Percentiles rank a stretch among this genome's conserved stretches.
Evolutionary conservation across 2,113 vertebrate genomes (phyloP).

Genomic region (Shinisaurus crocodilurus): DNA sequence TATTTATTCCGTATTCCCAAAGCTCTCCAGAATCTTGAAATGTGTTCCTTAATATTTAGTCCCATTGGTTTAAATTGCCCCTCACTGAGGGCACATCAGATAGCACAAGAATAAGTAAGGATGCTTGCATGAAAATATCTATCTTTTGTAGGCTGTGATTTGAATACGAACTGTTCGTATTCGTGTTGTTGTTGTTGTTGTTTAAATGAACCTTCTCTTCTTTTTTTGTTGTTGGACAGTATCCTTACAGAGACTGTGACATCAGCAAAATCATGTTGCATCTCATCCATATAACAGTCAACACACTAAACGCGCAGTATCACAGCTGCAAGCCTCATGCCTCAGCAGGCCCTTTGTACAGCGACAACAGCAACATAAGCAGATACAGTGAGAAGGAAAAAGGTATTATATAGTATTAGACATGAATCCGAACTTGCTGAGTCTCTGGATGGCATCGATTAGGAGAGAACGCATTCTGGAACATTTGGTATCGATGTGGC

Average conservation of each 20-base stretch:
- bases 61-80: not conserved
- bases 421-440: not conserved
- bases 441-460: not conserved
- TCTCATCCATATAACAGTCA: conserved; percentile 97
- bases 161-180: not conserved
- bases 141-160: not conserved
- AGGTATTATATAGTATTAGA: conserved; percentile 78
- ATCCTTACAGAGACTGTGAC: conserved; percentile 97
- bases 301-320: conserved; percentile 97
- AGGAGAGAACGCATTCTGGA: not conserved
- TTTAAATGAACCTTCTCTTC: conserved; percentile 46
- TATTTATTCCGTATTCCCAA: not conserved
- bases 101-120: not conserved
- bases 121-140: not conserved
- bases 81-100: not conserved
- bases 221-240: conserved; percentile 77
- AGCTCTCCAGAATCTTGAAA: not conserved
- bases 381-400: conserved; percentile 99
- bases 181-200: not conserved
- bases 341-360: conserved; percentile 94
- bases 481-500: not conserved
- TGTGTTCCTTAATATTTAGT: not conserved
- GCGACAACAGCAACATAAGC: conserved; percentile 97
- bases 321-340: conserved; percentile 98
- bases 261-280: conserved; percentile 95